Base-by-base conservation (phyloP, 1,140 invertebrate species). In the Asbolus verrucosus region DNA sequence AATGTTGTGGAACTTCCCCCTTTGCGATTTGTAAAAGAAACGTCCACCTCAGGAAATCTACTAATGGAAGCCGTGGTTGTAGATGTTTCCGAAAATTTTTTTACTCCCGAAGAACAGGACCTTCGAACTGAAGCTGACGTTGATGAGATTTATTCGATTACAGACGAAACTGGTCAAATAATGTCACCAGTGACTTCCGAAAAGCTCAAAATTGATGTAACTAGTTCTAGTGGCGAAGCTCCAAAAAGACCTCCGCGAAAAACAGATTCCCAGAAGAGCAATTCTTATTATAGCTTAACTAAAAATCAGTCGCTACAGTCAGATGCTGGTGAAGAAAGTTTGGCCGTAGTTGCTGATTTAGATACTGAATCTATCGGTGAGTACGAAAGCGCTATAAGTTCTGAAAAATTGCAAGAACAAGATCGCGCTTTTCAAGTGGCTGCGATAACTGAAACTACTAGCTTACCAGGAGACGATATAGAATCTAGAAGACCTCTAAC, bases 11-110 rank as follows among this genome's bases (percentile, higher is more conserved):
- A 95, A 81, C 81, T 96, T n/a, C 94, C 94, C 11, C 93, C 94
- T 6, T 83, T 96, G 75, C 84, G 94, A 66, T 95, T 96, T 79
- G 89, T 92, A 0, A 94, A 95, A 81, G 93, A 96, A 83, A 92
- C 93, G 0, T 94, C 93, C 0, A 92, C 89, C 16, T 93, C 93
- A 1, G 92, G 93, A 11, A 93, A 94, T 80, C 82, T 95, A 2
- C 78, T 94, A 0, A 94, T 95, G 92, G 94, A 96, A 84, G 94
- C 94, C 1, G 91, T 95, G 11, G 90, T 96, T 1, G 95, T 96
- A 54, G 94, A 96, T 74, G 92, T 96, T n/a, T 89, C 91, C 0
- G 91, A 91, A 5, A 92, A 94, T 74, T 93, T 92, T 73, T 94
- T 93, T 75, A 83, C 85, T 0, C 84, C 87, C 13, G 88, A 88